phyloP scores from a whole-genome alignment of 2,797 vertebrate species.

The Premnoplex brunnescens region DNA sequence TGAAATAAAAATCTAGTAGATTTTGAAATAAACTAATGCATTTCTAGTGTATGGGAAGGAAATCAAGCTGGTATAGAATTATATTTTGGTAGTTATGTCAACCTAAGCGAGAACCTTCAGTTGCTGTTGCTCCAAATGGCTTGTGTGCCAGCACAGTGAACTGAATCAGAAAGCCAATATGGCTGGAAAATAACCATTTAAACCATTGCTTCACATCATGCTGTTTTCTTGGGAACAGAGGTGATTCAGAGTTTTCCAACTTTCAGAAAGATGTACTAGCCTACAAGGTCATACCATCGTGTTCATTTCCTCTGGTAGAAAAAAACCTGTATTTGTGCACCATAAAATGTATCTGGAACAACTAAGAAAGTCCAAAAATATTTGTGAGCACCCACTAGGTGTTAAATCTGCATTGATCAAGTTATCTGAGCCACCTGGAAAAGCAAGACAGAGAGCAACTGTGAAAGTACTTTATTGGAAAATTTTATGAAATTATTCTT shows the following conservation, averaged over 20 bases:
- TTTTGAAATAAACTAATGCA: not conserved
- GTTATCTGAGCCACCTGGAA: not conserved
- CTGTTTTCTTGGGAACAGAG: not conserved
- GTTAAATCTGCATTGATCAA: not conserved
- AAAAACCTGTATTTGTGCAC: not conserved
- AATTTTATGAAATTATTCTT: not conserved
- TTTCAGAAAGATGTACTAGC: not conserved
- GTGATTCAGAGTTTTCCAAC: not conserved
- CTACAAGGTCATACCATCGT: not conserved
- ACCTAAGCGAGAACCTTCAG: not conserved
- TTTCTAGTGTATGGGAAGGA: not conserved
- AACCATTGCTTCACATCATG: not conserved
- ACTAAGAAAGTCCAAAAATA: not conserved
- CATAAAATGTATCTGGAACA: not conserved
- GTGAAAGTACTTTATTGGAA: not conserved
- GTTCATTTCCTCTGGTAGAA: not conserved
- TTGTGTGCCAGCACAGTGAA: not conserved
- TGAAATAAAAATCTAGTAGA: rapidly evolving
- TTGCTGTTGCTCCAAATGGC: not conserved
- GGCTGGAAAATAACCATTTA: not conserved
- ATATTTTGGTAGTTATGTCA: not conserved
- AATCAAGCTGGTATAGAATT: not conserved
- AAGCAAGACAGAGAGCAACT: not conserved
- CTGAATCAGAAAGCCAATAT: not conserved
- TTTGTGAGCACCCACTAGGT: not conserved